Evolutionary conservation across 2,113 vertebrate genomes (phyloP).

Genomic region (Onychostoma macrolepis): DNA sequence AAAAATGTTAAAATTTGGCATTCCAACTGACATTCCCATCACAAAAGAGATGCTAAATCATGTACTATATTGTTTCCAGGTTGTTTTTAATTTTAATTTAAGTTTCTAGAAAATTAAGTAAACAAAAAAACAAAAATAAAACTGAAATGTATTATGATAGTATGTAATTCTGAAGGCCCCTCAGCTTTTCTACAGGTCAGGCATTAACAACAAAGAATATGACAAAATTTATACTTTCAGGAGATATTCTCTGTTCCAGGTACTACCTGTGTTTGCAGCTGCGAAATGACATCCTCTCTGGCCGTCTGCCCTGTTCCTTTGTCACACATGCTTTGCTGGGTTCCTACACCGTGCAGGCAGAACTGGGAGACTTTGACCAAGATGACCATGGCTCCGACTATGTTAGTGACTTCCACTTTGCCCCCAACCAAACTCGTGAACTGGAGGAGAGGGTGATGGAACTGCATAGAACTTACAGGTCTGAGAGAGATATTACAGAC

Average conservation of each 20-base stretch:
- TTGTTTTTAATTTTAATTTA: background rate
- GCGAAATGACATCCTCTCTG: slow-evolving; percentile 95
- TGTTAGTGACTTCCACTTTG: slow-evolving; percentile 90
- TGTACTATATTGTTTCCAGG: background rate
- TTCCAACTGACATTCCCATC: background rate
- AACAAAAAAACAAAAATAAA: background rate
- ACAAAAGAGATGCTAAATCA: background rate
- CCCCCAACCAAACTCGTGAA: slow-evolving; percentile 94
- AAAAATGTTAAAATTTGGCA: background rate
- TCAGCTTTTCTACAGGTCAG: background rate
- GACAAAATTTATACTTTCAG: background rate
- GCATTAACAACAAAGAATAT: background rate
- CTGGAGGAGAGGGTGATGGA: slow-evolving; percentile 98
- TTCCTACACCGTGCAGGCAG: slow-evolving; percentile 93
- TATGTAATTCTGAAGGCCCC: background rate
- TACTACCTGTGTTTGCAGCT: slow-evolving; percentile 99
- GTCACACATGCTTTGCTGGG: slow-evolving; percentile 96
- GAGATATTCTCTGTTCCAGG: slow-evolving; percentile 67
- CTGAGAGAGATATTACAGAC: slow-evolving; percentile 4
- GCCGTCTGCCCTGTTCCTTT: slow-evolving; percentile 96
- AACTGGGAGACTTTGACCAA: slow-evolving; percentile 90
- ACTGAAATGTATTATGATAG: background rate
- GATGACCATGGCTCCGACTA: slow-evolving; percentile 93
- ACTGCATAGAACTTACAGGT: slow-evolving; percentile 96
- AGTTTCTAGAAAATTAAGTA: background rate